phyloP scores from a whole-genome alignment of 1,140 invertebrate genomes.

The Trichonephila inaurata region DNA sequence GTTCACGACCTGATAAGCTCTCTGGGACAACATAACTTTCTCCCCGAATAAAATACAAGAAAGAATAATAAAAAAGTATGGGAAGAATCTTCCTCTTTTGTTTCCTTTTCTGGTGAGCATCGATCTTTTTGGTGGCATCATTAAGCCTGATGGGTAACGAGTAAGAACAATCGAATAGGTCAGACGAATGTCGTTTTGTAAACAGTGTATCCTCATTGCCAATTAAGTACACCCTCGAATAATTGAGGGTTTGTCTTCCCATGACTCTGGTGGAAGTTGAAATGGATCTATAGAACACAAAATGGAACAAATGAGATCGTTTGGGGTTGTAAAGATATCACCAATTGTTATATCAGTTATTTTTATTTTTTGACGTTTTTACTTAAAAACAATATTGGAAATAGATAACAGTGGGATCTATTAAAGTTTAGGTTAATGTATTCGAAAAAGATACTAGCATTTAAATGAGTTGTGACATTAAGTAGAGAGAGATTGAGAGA shows the following conservation, averaged over 20 bases:
- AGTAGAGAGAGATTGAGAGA: too few species aligned
- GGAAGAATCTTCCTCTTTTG: background rate
- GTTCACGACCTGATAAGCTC: background rate
- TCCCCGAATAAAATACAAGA: background rate
- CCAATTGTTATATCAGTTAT: too few species aligned
- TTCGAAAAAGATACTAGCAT: too few species aligned
- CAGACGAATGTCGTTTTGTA: conserved; percentile 68
- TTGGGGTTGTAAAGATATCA: too few species aligned
- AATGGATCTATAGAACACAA: background rate
- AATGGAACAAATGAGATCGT: too few species aligned
- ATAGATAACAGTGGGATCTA: too few species aligned
- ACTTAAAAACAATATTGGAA: too few species aligned
- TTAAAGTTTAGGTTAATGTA: too few species aligned
- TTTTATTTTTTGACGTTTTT: too few species aligned
- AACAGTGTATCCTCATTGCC: conserved; percentile 64
- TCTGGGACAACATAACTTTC: conserved; percentile 4
- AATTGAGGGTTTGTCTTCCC: background rate
- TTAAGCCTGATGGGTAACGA: conserved; percentile 41
- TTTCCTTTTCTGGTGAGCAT: conserved; percentile 37
- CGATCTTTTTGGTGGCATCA: conserved; percentile 60
- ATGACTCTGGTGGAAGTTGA: background rate
- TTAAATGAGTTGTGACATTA: too few species aligned
- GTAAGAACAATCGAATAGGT: conserved; percentile 52
- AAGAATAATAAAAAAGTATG: background rate
- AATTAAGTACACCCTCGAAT: conserved; percentile 32